These are phyloP conservation scores for Pygoscelis antarcticus DNA, from an alignment of 2,113 vertebrate species.

Conservation along the genomic window DNA sequence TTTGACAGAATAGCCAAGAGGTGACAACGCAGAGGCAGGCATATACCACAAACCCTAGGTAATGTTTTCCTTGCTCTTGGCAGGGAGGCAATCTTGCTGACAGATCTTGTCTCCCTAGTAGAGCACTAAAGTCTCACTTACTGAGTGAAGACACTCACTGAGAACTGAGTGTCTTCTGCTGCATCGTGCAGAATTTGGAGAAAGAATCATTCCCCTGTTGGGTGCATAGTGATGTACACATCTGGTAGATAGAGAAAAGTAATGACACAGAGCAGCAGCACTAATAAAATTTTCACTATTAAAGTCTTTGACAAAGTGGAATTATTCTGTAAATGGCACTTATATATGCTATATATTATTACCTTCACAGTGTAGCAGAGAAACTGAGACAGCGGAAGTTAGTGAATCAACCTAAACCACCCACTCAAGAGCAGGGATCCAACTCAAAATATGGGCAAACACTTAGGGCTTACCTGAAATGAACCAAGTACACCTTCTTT, in stretches of 20 bases:
- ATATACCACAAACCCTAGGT: no score
- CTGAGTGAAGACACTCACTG: not conserved
- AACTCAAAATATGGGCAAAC: not conserved
- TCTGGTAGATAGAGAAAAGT: not conserved
- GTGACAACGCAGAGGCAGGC: not conserved
- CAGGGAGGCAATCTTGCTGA: no score
- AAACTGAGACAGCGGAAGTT: not conserved
- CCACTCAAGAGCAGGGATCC: not conserved
- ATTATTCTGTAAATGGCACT: not conserved
- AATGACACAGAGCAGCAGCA: not conserved
- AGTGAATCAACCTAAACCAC: not conserved
- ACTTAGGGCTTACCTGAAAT: not conserved
- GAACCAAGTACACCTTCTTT: not conserved
- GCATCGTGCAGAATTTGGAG: not conserved
- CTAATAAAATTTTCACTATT: not conserved
- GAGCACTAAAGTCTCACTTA: no score
- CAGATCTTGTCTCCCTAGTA: no score
- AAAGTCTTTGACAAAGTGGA: not conserved
- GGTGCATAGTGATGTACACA: not conserved
- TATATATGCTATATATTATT: not conserved
- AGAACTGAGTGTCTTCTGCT: not conserved
- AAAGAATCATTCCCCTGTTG: not conserved
- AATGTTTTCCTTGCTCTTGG: no score
- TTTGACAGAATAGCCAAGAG: not conserved
- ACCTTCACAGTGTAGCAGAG: not conserved